Evolutionary conservation across 2,113 vertebrate genomes (phyloP).

Genomic region (Pelodiscus sinensis): DNA sequence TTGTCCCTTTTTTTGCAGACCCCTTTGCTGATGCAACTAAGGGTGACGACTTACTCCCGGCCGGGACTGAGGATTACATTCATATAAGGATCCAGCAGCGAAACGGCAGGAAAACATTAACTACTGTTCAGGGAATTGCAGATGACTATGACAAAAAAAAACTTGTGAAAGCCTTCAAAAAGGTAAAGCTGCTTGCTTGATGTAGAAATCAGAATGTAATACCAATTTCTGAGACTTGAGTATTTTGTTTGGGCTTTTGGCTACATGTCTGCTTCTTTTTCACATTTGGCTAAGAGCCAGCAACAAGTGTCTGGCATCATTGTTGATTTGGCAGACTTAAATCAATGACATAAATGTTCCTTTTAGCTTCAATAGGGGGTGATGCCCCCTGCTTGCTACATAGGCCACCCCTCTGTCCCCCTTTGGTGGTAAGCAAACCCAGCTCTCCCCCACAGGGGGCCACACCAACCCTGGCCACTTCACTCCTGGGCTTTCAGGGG

Average conservation of each 20-base stretch:
- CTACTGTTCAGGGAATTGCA: conserved; percentile 90
- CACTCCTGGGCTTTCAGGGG: no score
- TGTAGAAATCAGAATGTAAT: background rate
- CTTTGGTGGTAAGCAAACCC: no score
- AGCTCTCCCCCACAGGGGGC: no score
- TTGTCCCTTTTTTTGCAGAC: conserved; percentile 71
- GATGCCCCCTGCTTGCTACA: no score
- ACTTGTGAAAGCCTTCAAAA: conserved; percentile 92
- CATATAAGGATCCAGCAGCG: conserved; percentile 93
- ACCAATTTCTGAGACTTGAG: background rate
- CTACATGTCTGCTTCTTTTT: background rate
- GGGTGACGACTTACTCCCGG: conserved; percentile 91
- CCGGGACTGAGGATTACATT: conserved; percentile 92
- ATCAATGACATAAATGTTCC: background rate
- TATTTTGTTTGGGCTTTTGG: background rate
- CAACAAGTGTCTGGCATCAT: background rate
- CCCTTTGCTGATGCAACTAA: conserved; percentile 96
- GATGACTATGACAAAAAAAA: conserved; percentile 94
- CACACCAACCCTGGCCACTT: no score
- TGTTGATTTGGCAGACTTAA: background rate
- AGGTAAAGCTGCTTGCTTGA: conserved; percentile 73
- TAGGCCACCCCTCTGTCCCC: no score
- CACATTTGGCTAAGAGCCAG: background rate
- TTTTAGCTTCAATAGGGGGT: background rate
- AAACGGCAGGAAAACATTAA: conserved; percentile 90